Percentiles rank a stretch among this genome's conserved stretches.
Evolutionary conservation across 2,797 vertebrate genomes (phyloP).

Genomic region (Ctenosaura bakeri): DNA sequence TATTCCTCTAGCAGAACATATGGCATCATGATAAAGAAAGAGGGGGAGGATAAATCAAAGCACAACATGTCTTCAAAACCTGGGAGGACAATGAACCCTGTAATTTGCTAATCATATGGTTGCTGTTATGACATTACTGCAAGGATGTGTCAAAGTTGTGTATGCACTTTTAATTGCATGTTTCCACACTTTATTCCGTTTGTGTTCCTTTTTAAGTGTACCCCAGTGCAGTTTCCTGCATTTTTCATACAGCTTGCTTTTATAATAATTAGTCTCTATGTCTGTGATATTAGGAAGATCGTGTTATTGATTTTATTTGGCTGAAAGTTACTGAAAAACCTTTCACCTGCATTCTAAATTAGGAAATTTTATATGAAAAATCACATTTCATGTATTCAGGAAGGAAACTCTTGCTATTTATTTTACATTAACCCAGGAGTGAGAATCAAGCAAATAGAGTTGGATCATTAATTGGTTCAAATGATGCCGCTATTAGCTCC

Average conservation of each 20-base stretch:
- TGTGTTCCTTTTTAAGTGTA: conserved; percentile 2
- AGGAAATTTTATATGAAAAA: background rate
- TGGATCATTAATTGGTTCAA: background rate
- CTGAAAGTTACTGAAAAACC: background rate
- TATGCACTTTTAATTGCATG: conserved; percentile 16
- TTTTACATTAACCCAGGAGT: background rate
- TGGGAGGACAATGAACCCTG: conserved; percentile 11
- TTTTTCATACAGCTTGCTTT: conserved; percentile 14
- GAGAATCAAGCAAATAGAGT: background rate
- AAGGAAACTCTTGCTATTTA: background rate
- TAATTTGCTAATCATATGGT: conserved; percentile 20
- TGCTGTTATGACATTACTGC: background rate
- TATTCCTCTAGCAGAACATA: conserved; percentile 3
- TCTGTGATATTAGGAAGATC: background rate
- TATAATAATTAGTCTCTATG: background rate
- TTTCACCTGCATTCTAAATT: background rate
- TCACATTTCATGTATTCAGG: background rate
- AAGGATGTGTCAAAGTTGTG: conserved; percentile 3
- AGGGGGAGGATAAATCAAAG: background rate
- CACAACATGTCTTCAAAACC: background rate
- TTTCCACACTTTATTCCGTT: background rate
- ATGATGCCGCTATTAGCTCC: background rate
- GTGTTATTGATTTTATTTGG: background rate
- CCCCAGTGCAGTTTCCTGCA: conserved; percentile 1
- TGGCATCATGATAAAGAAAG: background rate